Percentiles rank a stretch among this genome's conserved stretches.
Evolutionary conservation across 2,888 invertebrate species (phyloP).

Genomic region (Nephrotoma guestfalica): DNA sequence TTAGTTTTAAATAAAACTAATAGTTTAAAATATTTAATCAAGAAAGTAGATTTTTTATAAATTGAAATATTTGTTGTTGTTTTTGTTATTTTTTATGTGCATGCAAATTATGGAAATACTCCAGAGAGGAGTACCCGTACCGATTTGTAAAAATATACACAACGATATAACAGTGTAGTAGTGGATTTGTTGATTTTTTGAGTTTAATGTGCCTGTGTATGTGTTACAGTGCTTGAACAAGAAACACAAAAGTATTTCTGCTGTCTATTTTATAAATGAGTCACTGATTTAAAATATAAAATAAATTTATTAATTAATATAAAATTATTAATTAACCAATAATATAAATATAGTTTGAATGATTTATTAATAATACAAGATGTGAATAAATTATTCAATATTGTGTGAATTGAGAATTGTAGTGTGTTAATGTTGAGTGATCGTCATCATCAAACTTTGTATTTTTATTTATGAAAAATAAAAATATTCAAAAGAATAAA

Average conservation of each 20-base stretch:
- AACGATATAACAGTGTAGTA: background rate
- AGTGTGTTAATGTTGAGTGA: background rate
- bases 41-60: background rate
- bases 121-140: background rate
- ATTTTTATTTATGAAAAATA: background rate
- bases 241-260: background rate
- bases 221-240: background rate
- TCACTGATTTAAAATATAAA: background rate
- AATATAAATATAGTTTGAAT: background rate
- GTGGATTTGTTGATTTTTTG: background rate
- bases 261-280: background rate
- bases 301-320: background rate
- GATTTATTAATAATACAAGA: background rate
- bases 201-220: background rate
- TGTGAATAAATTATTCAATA: background rate
- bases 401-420: background rate
- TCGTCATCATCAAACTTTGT: background rate
- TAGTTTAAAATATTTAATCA: background rate
- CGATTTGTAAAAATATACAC: background rate
- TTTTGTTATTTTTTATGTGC: background rate
- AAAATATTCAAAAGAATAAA: background rate
- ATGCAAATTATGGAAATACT: background rate
- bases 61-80: background rate
- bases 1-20: background rate
- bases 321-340: background rate